Conservation (phyloP, 2,797 vertebrate genomes). For the Buceros bicornis region DNA sequence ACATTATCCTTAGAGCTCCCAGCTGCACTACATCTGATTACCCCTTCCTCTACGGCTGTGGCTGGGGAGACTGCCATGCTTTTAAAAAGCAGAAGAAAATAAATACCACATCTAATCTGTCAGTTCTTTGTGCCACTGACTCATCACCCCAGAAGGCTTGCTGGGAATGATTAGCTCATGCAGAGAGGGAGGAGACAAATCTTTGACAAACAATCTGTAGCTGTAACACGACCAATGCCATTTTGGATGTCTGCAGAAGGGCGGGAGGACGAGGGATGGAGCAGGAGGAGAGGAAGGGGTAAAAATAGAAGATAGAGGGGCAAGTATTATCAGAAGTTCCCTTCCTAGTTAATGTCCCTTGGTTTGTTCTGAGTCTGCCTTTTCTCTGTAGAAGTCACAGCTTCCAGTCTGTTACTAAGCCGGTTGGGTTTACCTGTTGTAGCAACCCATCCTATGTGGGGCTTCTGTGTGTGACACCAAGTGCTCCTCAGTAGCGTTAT, state of each 20-base stretch:
- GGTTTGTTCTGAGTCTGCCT: background rate
- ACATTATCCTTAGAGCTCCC: background rate
- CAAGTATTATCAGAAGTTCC: background rate
- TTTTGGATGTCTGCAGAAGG: background rate
- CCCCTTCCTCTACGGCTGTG: background rate
- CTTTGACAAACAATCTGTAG: background rate
- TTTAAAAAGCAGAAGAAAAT: background rate
- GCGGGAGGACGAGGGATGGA: background rate
- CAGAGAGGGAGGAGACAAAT: background rate
- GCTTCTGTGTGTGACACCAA: background rate
- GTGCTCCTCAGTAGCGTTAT: background rate
- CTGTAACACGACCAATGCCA: background rate
- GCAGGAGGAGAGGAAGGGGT: background rate
- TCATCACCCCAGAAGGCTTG: constrained; percentile 1
- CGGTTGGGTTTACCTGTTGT: background rate
- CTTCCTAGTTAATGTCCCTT: background rate
- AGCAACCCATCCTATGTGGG: background rate
- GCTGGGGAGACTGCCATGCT: background rate
- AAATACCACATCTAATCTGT: background rate
- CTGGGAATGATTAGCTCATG: background rate
- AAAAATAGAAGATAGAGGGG: background rate
- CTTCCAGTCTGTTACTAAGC: background rate
- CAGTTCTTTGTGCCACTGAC: constrained; percentile 4
- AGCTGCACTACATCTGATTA: background rate
- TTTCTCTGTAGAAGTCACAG: background rate